Evolutionary conservation across 2,888 invertebrate species (phyloP), one percentile per base, ranked within the genome.

Genomic region (Odiellus spinosus): DNA sequence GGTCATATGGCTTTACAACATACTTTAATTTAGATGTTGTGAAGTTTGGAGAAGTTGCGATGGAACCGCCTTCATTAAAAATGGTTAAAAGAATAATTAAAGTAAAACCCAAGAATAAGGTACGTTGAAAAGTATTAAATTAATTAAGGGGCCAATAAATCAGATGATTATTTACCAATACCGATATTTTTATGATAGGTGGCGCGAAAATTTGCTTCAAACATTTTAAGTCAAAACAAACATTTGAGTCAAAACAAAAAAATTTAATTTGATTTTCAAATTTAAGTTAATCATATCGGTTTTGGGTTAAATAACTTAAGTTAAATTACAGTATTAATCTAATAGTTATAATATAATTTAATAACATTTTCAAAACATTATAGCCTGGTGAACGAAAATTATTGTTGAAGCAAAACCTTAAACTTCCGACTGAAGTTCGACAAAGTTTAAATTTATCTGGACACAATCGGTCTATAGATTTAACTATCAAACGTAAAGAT

Each of bases 21-120:
- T 4, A 26, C 5, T 15, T 33, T 35, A 35, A 6, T 10, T 47
- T 26, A 51, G 51, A 51, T 12, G 15, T 19, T 3, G 46, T 51
- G 34, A n/a, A 34, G 1, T 51, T 51, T 44, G 51, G 51, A 38
- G 46, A 51, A 40, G 45, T 51, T 15, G 51, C 32, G 3, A 44
- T 32, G 33, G 51, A 48, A n/a, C 51, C 51, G 1, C 51, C 51
- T 26, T 15, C 26, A 18, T 40, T 51, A 3, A 46, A 38, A 18
- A 40, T 43, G 3, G 48, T 40, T 21, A 40, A 45, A n/a, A 51
- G 43, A 38, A 51, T 26, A 26, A 8, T 26, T 26, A 26, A 26
- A 26, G 26, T 26, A 6, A 26, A 26, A 26, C 26, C 26, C 26
- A 26, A 26, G 8, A 26, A 26, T 26, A 26, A 26, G 26, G 26